Percentiles rank a stretch among this genome's conserved stretches.
Evolutionary conservation across 2,888 invertebrate species (phyloP).

Genomic region (Phaonia tiefii): DNA sequence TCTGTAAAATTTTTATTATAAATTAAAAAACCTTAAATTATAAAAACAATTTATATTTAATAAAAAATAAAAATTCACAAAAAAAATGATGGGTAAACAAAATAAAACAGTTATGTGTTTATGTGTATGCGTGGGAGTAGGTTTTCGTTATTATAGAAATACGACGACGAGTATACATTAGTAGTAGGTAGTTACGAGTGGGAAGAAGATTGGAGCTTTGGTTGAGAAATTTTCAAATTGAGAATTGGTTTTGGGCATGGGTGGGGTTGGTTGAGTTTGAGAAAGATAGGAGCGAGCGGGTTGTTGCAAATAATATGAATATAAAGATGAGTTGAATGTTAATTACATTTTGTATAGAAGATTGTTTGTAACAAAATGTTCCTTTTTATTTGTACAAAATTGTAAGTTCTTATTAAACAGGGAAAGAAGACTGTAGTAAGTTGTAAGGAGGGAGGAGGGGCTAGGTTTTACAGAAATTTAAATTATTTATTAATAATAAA

Average conservation of each 20-base stretch:
- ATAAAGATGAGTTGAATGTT: conserved; percentile 31
- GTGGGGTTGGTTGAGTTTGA: background rate
- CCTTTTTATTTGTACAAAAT: conserved; percentile 50
- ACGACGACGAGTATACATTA: conserved; percentile 60
- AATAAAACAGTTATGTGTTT: conserved; percentile 18
- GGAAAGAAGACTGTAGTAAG: background rate
- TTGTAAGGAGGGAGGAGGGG: background rate
- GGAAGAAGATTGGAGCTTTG: conserved; percentile 6
- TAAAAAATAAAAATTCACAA: conserved; percentile 53
- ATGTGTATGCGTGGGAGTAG: background rate
- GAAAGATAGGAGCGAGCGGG: conserved; percentile 22
- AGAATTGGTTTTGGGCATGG: conserved; percentile 28
- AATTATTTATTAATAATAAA: conserved; percentile 5
- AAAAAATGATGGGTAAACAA: conserved; percentile 48
- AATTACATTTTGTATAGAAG: conserved; percentile 12
- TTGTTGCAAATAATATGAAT: conserved; percentile 62
- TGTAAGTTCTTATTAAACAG: conserved; percentile 15
- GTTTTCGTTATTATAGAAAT: conserved; percentile 41
- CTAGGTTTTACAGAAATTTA: background rate
- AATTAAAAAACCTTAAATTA: conserved; percentile 63
- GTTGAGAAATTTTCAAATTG: background rate
- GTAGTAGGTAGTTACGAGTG: conserved; percentile 7
- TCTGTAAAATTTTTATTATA: conserved; percentile 57
- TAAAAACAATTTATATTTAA: conserved; percentile 64
- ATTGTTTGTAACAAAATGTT: conserved; percentile 30